Base-by-base conservation (phyloP, 1,140 invertebrate species). In the Pinna nobilis region DNA sequence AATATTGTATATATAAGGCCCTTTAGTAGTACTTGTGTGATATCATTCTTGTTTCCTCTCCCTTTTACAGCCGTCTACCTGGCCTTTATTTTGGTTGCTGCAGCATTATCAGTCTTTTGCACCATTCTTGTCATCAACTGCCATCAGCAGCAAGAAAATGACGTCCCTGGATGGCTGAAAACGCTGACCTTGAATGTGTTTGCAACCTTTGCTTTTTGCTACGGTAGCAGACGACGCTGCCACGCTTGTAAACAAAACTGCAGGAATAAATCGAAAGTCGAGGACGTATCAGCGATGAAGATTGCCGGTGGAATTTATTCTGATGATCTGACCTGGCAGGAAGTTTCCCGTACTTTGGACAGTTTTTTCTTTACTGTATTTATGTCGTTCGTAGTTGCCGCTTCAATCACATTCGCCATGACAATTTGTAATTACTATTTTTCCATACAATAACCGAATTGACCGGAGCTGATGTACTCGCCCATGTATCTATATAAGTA, bases 41-140 rank as follows among this genome's bases (percentile, higher is more conserved):
- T 37, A 28, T 30, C 23, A 15, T n/a, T 13, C 6, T 49, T 5
- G 32, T 9, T 50, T 15, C 20, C n/a, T 50, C 6, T 49, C 23
- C 23, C 11, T 33, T 44, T 47, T 60, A 32, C 44, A 69, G 66
- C 66, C 37, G 47, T 69, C n/a, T 69, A 69, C 39, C 53, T 69
- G 15, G 55, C 51, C 6, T 28, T 55, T 20, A 59, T 55, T 20
- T 23, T 69, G 2, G 32, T 44, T 5, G n/a, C 47, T 20, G 53
- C 51, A 5, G 49, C 66, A 0, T 15, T 69, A 41, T 69, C 66
- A 5, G 66, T 69, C 15, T 20, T 69, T 15, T 69, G 39, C 20
- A 55, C 55, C 25, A 69, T 69, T 13, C 6, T 69, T 25, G 66
- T 69, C 2, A 59, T 69, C 5, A 57, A 59, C 39, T 15, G 44